Evolutionary conservation across 1,140 invertebrate species (phyloP).

Genomic region (Rhizoglyphus robini): DNA sequence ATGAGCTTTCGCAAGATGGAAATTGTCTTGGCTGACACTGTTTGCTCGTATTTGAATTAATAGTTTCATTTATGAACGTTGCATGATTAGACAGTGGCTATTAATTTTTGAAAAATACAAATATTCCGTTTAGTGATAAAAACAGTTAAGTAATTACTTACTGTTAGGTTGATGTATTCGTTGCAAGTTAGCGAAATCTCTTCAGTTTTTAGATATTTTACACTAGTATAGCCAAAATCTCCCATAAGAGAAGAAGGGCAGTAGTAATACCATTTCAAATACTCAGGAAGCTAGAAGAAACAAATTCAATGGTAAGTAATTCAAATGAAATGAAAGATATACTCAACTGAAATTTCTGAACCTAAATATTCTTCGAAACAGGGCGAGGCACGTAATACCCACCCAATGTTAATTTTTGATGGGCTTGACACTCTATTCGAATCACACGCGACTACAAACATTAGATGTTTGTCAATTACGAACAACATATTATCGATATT

Average conservation of each 20-base stretch:
- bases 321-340: constrained; percentile 16
- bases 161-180: constrained; percentile 17
- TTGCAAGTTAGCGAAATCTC: constrained; percentile 18
- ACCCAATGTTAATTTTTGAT: constrained; percentile 28
- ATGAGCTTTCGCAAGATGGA: constrained; percentile 1
- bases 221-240: constrained; percentile 19
- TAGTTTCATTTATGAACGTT: not conserved
- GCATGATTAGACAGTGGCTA: not conserved
- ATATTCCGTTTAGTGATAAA: not conserved
- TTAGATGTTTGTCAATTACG: constrained; percentile 13
- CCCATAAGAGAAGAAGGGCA: constrained; percentile 17
- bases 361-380: constrained; percentile 34
- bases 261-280: constrained; percentile 20
- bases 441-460: constrained; percentile 13
- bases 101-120: not conserved
- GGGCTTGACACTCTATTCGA: not conserved
- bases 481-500: not conserved
- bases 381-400: constrained; percentile 31
- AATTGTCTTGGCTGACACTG: not conserved
- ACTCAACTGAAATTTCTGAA: constrained; percentile 28
- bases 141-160: not conserved
- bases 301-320: not conserved
- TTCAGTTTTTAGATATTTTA: constrained; percentile 22
- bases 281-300: constrained; percentile 17
- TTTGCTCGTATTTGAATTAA: not conserved